A percentile compares a stretch with the other conserved stretches of the same genome.
Conservation (phyloP, 92 coral and sea anemone species). For the Palythoa grandiflora region DNA sequence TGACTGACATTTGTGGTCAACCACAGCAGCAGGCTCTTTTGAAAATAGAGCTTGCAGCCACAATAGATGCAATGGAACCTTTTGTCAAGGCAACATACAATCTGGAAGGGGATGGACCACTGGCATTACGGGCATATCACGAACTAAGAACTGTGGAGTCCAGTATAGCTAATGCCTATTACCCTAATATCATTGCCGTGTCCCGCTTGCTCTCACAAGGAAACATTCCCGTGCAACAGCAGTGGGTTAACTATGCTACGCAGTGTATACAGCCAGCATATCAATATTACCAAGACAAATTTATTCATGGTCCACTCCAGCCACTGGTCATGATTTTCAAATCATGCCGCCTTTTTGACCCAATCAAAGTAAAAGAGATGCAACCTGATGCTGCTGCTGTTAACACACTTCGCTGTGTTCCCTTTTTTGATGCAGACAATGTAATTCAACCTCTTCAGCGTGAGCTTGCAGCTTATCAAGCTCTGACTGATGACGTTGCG, state of each 20-base stretch:
- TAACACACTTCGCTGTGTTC: conserved; percentile 50
- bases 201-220: conserved; percentile 46
- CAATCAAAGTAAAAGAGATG: conserved; percentile 54
- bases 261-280: conserved; percentile 59
- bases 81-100: conserved; percentile 66
- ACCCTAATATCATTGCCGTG: conserved; percentile 48
- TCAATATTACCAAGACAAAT: conserved; percentile 55
- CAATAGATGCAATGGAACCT: conserved; percentile 55
- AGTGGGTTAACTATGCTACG: conserved; percentile 60
- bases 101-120: conserved; percentile 67
- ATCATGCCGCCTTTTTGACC: conserved; percentile 55
- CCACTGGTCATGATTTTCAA: conserved; percentile 63
- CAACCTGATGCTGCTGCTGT: conserved; percentile 56
- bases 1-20: conserved; percentile 42
- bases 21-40: conserved; percentile 50
- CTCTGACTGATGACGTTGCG: conserved; percentile 24
- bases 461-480: conserved; percentile 51
- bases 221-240: conserved; percentile 37
- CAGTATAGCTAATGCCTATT: conserved; percentile 40
- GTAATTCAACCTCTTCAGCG: conserved; percentile 34
- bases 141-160: conserved; percentile 38
- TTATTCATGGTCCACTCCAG: conserved; percentile 53
- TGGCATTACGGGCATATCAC: conserved; percentile 53
- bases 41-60: conserved; percentile 61
- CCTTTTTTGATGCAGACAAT: conserved; percentile 39